A percentile compares a stretch with the other conserved stretches of the same genome.
These are phyloP conservation scores for Gambelia wislizenii DNA, from an alignment of 2,797 vertebrate species.

Conservation along the genomic window DNA sequence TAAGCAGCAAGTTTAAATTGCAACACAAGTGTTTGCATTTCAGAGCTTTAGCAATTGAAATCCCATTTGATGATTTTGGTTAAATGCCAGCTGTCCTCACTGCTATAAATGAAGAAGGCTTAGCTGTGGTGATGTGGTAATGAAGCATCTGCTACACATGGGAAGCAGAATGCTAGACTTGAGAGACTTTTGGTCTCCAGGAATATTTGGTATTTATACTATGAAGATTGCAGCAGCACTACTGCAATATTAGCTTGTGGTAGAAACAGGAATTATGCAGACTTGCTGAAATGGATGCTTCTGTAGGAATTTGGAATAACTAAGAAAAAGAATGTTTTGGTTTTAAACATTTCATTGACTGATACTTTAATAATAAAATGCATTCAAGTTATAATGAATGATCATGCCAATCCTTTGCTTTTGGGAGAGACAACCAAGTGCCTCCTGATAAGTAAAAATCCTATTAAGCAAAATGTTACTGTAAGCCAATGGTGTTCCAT, in stretches of 20 bases:
- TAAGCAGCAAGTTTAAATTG: constrained; percentile 41
- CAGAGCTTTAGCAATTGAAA: constrained; percentile 39
- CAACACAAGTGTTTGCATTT: constrained; percentile 10
- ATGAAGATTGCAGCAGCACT: no score
- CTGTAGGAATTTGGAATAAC: not conserved
- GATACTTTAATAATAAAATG: constrained; percentile 24
- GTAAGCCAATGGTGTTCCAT: not conserved
- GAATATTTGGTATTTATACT: no score
- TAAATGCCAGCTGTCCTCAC: not conserved
- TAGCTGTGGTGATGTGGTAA: not conserved
- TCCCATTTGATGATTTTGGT: not conserved
- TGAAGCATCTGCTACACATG: not conserved
- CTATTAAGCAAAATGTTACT: not conserved
- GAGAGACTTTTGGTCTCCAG: not conserved
- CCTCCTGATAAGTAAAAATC: not conserved
- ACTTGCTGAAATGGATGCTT: not conserved
- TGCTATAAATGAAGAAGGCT: not conserved
- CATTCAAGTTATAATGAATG: constrained; percentile 11
- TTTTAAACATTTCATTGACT: not conserved
- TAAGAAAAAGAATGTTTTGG: not conserved
- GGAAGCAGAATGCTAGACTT: not conserved
- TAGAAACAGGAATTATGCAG: not conserved
- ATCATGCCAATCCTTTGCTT: not conserved
- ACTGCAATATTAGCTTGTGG: no score
- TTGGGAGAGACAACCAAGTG: not conserved